These are phyloP conservation scores for Amphimedon queenslandica DNA, from an alignment of 37 sponge, comb jelly and placozoan species.

Conservation along the genomic window DNA sequence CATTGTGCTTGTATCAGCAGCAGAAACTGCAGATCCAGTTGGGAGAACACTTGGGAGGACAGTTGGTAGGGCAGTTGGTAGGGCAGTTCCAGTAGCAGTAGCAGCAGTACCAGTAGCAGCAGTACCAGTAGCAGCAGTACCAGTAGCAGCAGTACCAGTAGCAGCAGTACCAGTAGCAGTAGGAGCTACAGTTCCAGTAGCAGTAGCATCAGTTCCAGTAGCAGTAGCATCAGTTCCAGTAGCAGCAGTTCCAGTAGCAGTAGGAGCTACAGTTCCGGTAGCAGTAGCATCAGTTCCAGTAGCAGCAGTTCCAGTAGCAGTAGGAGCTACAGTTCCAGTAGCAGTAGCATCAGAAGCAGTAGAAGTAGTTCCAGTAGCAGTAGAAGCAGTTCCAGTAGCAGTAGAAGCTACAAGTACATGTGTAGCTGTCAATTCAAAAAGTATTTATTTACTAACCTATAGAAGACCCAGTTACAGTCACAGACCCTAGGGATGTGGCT, in stretches of 20 bases:
- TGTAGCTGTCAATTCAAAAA: not conserved
- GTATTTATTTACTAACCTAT: too few species aligned
- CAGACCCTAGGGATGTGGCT: too few species aligned
- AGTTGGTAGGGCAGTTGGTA: not conserved
- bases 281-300: not conserved
- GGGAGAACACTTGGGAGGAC: too few species aligned
- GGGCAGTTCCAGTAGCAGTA: not conserved
- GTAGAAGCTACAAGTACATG: not conserved
- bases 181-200: not conserved
- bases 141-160: not conserved
- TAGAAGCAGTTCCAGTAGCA: not conserved
- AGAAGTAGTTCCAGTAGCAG: too few species aligned
- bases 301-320: conserved; percentile 4
- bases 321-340: not conserved
- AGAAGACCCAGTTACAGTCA: too few species aligned
- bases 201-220: not conserved
- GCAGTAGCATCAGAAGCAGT: too few species aligned
- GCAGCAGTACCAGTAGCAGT: not conserved
- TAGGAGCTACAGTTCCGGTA: not conserved
- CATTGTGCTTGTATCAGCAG: too few species aligned
- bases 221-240: not conserved
- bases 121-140: not conserved
- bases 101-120: not conserved
- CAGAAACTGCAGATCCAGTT: too few species aligned
- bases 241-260: conserved; percentile 6